Evolutionary conservation across 2,113 vertebrate genomes (phyloP).

Genomic region (Mirza zaza): DNA sequence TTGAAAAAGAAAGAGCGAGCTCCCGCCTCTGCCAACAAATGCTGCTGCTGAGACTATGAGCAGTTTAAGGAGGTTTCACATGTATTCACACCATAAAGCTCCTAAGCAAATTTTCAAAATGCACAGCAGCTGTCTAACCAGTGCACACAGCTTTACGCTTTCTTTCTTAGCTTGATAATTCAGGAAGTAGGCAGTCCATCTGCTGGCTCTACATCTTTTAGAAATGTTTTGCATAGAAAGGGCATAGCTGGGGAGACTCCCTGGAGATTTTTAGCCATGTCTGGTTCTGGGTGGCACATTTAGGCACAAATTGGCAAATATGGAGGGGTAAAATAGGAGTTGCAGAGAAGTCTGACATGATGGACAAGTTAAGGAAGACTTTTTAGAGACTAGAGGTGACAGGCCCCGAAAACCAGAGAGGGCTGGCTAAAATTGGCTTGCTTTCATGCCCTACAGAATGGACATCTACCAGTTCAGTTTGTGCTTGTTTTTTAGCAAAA

Average conservation of each 20-base stretch:
- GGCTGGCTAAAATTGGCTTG: neutral
- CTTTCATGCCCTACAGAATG: neutral
- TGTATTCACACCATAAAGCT: neutral
- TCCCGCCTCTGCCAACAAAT: neutral
- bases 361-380: neutral
- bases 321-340: too few species aligned
- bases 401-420: neutral
- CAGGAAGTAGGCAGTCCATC: neutral
- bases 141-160: neutral
- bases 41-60: neutral
- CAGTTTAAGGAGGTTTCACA: neutral
- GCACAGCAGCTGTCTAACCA: neutral
- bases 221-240: neutral
- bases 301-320: neutral
- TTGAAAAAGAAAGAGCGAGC: neutral
- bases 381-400: neutral
- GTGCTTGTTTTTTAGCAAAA: slow-evolving; percentile 34
- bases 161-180: neutral
- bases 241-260: fast-evolving
- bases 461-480: neutral
- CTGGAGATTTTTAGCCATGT: neutral
- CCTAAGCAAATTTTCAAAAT: neutral
- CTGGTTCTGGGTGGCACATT: neutral
- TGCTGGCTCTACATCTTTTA: neutral
- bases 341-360: neutral